Base-by-base conservation (phyloP, 2,888 invertebrate species). In the Sisyra nigra region DNA sequence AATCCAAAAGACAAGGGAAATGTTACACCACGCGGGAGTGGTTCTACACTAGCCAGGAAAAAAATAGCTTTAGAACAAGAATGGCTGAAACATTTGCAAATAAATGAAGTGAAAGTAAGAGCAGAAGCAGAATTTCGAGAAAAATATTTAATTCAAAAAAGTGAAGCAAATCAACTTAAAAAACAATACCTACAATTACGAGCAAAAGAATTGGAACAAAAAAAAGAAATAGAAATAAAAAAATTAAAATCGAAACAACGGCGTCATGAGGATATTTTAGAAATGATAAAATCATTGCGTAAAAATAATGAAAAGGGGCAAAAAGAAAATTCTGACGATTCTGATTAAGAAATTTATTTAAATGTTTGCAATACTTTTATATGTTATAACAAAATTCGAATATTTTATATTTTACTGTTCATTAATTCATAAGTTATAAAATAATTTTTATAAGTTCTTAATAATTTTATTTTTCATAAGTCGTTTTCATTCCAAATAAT, bases 191-290 rank as follows among this genome's bases (percentile, higher is more conserved):
- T 38, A 3, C 19, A 38, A 19, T n/a, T 19, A 19, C 38, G 17
- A 11, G 38, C 17, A 38, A 9, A 19, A 9, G 35, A 35, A 35
- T 7, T 7, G 3, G n/a, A 38, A 38, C 19, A 19, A 5, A 38
- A 38, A 15, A 38, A 13, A 38, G 38, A 38, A n/a, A n/a, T 19
- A 18, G 38, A 17, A 10, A 35, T 7, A 10, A 24, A 38, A 19
- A 38, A 38, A 38, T 18, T 38, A 19, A 38, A 38, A 19, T 17
- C 17, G 19, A 38, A 38, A 13, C 17, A 19, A 18, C 38, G 19
- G 17, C 17, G 10, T 19, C 3, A 38, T 24, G 17, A 24, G 38
- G n/a, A 19, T 19, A 38, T 3, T 18, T n/a, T 38, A 18, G 38
- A 38, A 38, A 38, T 19, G 19, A 9, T 18, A 4, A 38, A 38